A percentile compares a stretch with the other conserved stretches of the same genome.
These are phyloP conservation scores for Acipenser oxyrinchus DNA, from an alignment of 2,797 vertebrate species.

Conservation along the genomic window DNA sequence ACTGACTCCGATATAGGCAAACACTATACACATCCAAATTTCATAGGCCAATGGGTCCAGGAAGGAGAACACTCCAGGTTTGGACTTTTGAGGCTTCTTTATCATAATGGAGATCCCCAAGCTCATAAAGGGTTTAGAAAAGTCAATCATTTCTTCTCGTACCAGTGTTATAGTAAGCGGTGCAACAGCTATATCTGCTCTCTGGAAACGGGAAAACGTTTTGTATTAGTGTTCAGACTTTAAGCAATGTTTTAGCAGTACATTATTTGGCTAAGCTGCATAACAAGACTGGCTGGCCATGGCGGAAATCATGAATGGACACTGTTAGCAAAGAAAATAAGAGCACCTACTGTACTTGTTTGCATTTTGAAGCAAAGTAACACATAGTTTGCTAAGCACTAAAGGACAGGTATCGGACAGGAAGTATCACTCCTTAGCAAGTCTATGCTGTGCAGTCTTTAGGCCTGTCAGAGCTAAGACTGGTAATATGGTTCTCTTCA, in stretches of 20 bases:
- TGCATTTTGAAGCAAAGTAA: no score
- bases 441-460: no score
- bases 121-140: conserved; percentile 99
- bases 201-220: conserved; percentile 78
- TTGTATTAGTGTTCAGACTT: conserved; percentile 43
- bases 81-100: conserved; percentile 99
- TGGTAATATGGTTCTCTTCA: no score
- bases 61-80: conserved; percentile 97
- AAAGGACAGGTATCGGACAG: no score
- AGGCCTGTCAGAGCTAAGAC: no score
- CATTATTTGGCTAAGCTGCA: conserved; percentile 24
- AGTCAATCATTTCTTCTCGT: conserved; percentile 98
- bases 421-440: no score
- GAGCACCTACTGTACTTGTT: no score
- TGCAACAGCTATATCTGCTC: conserved; percentile 98
- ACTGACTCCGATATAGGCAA: conserved; percentile 98
- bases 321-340: no score
- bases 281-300: no score
- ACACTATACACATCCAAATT: conserved; percentile 99
- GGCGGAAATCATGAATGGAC: no score
- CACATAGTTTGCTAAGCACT: no score
- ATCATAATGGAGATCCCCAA: conserved; percentile 99
- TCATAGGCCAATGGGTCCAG: conserved; percentile 98
- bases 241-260: conserved; percentile 14
- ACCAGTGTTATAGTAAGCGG: conserved; percentile 97